Base-by-base conservation (phyloP, 2,113 vertebrate species). In the Carlito syrichta region DNA sequence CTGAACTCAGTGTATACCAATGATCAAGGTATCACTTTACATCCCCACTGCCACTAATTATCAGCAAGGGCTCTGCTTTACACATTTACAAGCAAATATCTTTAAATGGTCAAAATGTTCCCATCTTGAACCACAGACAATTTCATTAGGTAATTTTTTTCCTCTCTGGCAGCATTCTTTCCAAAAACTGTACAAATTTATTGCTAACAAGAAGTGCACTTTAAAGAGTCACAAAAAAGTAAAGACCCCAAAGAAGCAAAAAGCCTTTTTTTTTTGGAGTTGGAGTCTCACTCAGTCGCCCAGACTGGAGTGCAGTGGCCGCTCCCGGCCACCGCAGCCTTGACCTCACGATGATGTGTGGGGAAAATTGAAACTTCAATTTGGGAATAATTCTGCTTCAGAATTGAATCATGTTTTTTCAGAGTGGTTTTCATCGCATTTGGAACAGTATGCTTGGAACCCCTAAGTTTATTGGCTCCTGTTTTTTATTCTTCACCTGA, bases 401-500 rank as follows among this genome's bases (percentile, higher is more conserved):
- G 20, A 69, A 77, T n/a, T 68, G 25, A 96, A 66, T 69, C 8
- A 1, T 60, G 23, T 48, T 62, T 91, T 81, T 93, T 79, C 78
- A 78, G 38, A 45, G 9, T 23, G 19, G 22, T 32, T 95, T 58
- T 94, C 87, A 43, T 12, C 62, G 35, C n/a, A 71, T 87, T 81
- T 76, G 25, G 32, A 90, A 6, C 5, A 40, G 19, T 50, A n/a
- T 35, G 35, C 11, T 60, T 50, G 6, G 17, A n/a, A 52, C 30
- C 40, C 43, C 32, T 25, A n/a, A 66, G 35, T 83, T 93, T 71
- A 32, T 20, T 90, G 76, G n/a, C 20, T 95, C 38, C n/a, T 94
- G 3, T 92, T 85, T 92, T 77, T 95, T 90, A 85, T 87, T 92
- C 63, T 74, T 94, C 48, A 84, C 48, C 90, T 95, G 54, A 97